A percentile compares a stretch with the other conserved stretches of the same genome.
phyloP scores from a whole-genome alignment of 35 echinoderm and acorn worm genomes.

The Apostichopus japonicus region DNA sequence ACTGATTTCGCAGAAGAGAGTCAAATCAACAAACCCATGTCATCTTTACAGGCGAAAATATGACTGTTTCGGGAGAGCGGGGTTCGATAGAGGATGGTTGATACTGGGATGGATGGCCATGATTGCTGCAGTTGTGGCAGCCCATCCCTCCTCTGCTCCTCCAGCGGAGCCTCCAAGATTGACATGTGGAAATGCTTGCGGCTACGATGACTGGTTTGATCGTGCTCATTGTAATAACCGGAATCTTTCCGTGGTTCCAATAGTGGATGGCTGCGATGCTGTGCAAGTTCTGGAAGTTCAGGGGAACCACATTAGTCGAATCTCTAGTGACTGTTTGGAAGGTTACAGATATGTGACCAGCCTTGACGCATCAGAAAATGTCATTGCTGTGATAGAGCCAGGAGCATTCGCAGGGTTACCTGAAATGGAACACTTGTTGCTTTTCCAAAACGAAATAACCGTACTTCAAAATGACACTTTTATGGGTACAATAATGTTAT shows the following conservation, averaged over 20 bases:
- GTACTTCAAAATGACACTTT: background rate
- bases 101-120: no score
- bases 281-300: background rate
- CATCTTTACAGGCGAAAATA: no score
- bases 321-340: background rate
- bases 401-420: background rate
- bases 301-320: background rate
- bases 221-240: background rate
- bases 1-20: no score
- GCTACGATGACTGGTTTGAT: slow-evolving; percentile 15
- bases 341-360: background rate
- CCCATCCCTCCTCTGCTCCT: no score
- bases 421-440: background rate
- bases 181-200: background rate
- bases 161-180: no score
- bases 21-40: no score
- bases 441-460: background rate
- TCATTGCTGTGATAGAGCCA: background rate
- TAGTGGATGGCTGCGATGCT: background rate
- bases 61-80: no score
- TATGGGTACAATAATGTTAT: background rate
- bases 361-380: background rate
- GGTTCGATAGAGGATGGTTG: no score
- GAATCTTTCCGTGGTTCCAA: background rate
- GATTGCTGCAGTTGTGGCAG: no score